phyloP scores from a whole-genome alignment of 2,888 invertebrate species.

The Clitarchus hookeri region DNA sequence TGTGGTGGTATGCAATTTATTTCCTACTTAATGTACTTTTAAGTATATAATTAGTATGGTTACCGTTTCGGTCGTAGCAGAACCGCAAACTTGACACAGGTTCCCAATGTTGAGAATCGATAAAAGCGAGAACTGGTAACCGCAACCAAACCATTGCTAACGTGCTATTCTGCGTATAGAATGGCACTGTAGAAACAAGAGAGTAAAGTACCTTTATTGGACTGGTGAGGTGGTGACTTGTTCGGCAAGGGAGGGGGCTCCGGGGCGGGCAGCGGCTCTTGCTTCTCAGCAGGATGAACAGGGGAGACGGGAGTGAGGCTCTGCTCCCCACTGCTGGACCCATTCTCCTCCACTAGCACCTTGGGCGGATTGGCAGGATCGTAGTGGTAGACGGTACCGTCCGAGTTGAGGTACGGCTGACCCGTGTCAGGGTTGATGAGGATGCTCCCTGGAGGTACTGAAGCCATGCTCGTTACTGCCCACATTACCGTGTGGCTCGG shows the following conservation, averaged over 20 bases:
- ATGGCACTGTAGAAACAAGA: too few species aligned
- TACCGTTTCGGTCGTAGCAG: too few species aligned
- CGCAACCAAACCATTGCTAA: too few species aligned
- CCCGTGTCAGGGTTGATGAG: slow-evolving; percentile 87
- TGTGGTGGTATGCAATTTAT: too few species aligned
- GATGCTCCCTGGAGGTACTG: slow-evolving; percentile 84
- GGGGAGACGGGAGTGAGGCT: not conserved
- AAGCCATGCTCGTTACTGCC: slow-evolving; percentile 85
- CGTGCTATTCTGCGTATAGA: too few species aligned
- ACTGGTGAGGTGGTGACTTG: slow-evolving; percentile 8
- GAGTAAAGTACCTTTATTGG: not conserved
- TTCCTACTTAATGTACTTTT: too few species aligned
- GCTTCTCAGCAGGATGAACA: not conserved
- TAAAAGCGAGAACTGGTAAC: too few species aligned
- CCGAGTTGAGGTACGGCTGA: slow-evolving; percentile 73
- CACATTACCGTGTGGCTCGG: slow-evolving; percentile 66
- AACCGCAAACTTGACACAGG: too few species aligned
- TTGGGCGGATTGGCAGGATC: slow-evolving; percentile 71
- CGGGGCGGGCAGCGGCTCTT: not conserved
- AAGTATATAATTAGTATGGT: too few species aligned
- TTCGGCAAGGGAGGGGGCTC: not conserved
- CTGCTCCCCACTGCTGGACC: slow-evolving; percentile 23
- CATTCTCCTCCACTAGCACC: slow-evolving; percentile 37
- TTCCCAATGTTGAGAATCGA: too few species aligned
- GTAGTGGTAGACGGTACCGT: slow-evolving; percentile 77